Base-by-base conservation (phyloP, 35 echinoderm and acorn worm species). In the Apostichopus japonicus region DNA sequence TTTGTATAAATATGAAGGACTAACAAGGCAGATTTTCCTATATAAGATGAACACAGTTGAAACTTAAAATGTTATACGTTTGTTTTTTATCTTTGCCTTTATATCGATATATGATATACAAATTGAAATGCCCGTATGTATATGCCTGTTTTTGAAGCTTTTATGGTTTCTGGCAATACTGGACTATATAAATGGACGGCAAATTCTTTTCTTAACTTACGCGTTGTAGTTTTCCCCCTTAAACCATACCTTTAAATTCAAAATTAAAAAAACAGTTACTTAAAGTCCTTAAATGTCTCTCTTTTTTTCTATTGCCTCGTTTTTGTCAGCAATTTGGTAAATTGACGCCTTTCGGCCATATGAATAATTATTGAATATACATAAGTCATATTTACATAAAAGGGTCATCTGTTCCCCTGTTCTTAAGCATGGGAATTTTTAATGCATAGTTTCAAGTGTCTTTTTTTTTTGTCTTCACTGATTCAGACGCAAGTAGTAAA, bases 281-380 rank as follows among this genome's bases (percentile, higher is more conserved):
- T 75, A 67, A 67, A 67, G 63, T 67, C 19, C 63, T 67, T 15
- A 67, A 67, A 67, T 67, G 63, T 67, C 11, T 67, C 19, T 67
- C 63, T 10, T 15, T 67, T 67, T 15, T 67, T 67, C 63, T 67
- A 67, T 67, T 67, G 63, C 63, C 19, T 11, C 8, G 11, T 67
- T 67, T 67, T 67, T 11, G 11, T 67, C 63, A 75, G 17, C 71
- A 21, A 75, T 75, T 75, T 75, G 17, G 71, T 75, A 75, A 75
- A 75, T 75, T 75, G 71, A 75, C 71, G 71, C 71, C 71, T 75
- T 75, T 75, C 71, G 71, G 71, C 71, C 71, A n/a, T 75, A 75
- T 75, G 71, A 75, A 75, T 75, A 75, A 75, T 75, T 75, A 75
- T 75, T 75, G 71, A 75, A 75, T 75, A 75, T 75, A 75, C 71